phyloP scores from a whole-genome alignment of 1,140 invertebrate species.

The Zaprionus taronus region DNA sequence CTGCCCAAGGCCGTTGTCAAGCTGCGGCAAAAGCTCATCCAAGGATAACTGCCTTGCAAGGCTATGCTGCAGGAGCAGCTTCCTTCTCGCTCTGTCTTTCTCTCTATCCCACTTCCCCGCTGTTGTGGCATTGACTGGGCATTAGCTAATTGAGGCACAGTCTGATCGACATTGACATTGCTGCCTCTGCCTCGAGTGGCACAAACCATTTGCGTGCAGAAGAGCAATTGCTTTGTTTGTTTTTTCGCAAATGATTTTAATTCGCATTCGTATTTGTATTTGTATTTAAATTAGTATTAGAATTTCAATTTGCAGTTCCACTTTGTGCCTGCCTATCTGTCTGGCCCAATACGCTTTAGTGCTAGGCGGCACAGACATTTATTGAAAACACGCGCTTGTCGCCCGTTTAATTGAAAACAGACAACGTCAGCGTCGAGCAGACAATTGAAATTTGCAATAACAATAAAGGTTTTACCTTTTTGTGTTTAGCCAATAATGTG shows the following conservation, averaged over 20 bases:
- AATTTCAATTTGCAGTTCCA: slow-evolving; percentile 45
- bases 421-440: no score
- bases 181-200: background rate
- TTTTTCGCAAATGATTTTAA: slow-evolving; percentile 19
- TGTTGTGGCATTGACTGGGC: slow-evolving; percentile 24
- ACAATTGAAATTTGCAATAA: slow-evolving; percentile 59
- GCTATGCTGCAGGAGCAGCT: slow-evolving; percentile 16
- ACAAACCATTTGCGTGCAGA: slow-evolving; percentile 29
- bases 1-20: background rate
- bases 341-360: slow-evolving; percentile 16
- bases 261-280: slow-evolving; percentile 5
- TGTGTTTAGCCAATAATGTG: slow-evolving; percentile 61
- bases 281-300: slow-evolving; percentile 22
- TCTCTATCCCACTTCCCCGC: background rate
- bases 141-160: slow-evolving; percentile 38
- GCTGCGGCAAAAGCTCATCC: background rate
- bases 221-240: slow-evolving; percentile 34
- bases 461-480: slow-evolving; percentile 55
- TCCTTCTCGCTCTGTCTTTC: background rate
- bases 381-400: slow-evolving; percentile 70
- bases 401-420: slow-evolving; percentile 59
- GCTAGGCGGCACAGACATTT: slow-evolving; percentile 28
- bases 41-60: slow-evolving; percentile 15
- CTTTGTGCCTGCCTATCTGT: slow-evolving; percentile 45
- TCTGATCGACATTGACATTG: slow-evolving; percentile 12